phyloP scores from a whole-genome alignment of 2,888 invertebrate genomes.

The Melanotus villosus region DNA sequence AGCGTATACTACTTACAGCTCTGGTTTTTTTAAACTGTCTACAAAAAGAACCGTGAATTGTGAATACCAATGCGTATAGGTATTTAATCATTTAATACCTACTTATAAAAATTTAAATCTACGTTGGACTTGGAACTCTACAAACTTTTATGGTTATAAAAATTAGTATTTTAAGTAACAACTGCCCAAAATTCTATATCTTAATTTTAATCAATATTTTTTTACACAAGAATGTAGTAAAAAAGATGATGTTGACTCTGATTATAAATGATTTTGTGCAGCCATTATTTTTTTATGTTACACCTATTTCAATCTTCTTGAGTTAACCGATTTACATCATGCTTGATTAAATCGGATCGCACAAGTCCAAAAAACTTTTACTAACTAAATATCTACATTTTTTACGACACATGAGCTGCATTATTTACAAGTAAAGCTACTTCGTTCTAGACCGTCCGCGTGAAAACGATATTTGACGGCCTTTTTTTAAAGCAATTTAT shows the following conservation, averaged over 20 bases:
- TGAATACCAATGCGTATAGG: no score
- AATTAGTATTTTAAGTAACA: slow-evolving; percentile 34
- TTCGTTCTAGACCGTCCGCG: slow-evolving; percentile 32
- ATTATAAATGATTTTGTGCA: slow-evolving; percentile 16
- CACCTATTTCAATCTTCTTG: background rate
- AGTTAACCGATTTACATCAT: background rate
- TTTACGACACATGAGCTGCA: slow-evolving; percentile 38
- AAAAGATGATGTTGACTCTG: slow-evolving; percentile 11
- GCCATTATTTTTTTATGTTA: background rate
- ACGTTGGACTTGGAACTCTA: slow-evolving; percentile 15
- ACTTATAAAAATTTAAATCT: slow-evolving; percentile 27
- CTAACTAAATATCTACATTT: slow-evolving; percentile 38
- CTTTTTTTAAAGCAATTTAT: slow-evolving; percentile 22
- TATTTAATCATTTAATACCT: no score
- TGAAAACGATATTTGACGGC: slow-evolving; percentile 32
- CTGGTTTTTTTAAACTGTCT: slow-evolving; percentile 14
- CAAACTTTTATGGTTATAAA: slow-evolving; percentile 33
- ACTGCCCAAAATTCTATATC: slow-evolving; percentile 23
- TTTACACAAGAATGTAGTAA: slow-evolving; percentile 19
- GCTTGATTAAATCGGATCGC: slow-evolving; percentile 4
- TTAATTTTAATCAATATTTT: slow-evolving; percentile 12
- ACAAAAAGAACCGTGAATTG: slow-evolving; percentile 9
- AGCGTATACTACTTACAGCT: slow-evolving; percentile 59
- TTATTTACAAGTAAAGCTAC: slow-evolving; percentile 42
- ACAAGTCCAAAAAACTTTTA: slow-evolving; percentile 27